Base-by-base conservation (phyloP, 2,113 vertebrate species). In the Gopherus flavomarginatus region DNA sequence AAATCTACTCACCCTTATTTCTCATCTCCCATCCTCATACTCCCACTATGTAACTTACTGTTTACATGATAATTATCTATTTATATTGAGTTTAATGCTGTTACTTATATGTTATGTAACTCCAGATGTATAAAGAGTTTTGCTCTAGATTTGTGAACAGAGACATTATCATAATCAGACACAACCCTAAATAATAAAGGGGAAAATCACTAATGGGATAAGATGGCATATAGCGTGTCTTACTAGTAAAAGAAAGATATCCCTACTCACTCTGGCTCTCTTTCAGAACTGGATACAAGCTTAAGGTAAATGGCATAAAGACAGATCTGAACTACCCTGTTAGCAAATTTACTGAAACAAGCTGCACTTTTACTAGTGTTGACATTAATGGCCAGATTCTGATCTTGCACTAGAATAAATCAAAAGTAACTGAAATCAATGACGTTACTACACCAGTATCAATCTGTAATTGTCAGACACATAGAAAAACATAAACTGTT, bases 181-280 rank as follows among this genome's bases (percentile, higher is more conserved):
- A 69, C 59, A 91, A 93, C 75, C 11, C 31, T n/a, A 50, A 79
- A 94, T 4, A 69, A 90, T 29, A 77, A 7, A 35, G 57, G 72
- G 29, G 5, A 10, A 8, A 91, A 59, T 1, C 90, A 56, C 62
- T 80, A n/a, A 57, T 72, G 44, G 80, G 56, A 59, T 13, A 42
- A 38, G 11, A 53, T 35, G 85, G 22, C 44, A 78, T 31, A 31
- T 1, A 0, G 26, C 69, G n/a, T 53, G 19, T 82, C 27, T 90
- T 14, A 80, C 31, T 16, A 87, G 54, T 11, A 35, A 8, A 62
- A 21, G 50, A 38, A 78, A 89, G 75, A 83, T 54, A 82, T 88
- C 1, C 11, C 0, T 0, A 12, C 17, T 42, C 42, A 75, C 17
- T 22, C 38, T 75, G 69, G n/a, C n/a, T 42, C 69, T 82, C 49